Evolutionary conservation across 2,888 invertebrate genomes (phyloP).

Genomic region (Lucinisca nassula): DNA sequence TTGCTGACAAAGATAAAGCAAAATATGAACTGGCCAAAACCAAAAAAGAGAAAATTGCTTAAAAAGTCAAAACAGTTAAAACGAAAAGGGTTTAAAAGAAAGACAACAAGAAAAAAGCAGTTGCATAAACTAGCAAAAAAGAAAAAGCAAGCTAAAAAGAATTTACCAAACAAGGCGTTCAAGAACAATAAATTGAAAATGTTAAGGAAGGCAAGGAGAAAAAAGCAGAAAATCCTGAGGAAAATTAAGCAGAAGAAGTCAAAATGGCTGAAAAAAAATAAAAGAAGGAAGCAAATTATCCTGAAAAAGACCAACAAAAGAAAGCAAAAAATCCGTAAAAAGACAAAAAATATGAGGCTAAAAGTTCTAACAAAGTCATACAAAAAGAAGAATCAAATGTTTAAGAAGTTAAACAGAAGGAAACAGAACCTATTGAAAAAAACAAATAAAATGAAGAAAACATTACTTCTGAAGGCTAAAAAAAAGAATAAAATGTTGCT

Average conservation of each 20-base stretch:
- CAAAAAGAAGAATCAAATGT: too few relatives aligned
- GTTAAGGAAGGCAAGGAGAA: not conserved
- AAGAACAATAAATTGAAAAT: not conserved
- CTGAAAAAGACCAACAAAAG: not conserved
- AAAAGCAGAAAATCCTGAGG: not conserved
- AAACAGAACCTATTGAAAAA: not conserved
- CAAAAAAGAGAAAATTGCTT: not conserved
- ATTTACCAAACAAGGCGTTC: not conserved
- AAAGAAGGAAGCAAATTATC: not conserved
- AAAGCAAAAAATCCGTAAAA: too few relatives aligned
- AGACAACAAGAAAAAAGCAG: not conserved
- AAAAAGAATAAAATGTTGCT: not conserved
- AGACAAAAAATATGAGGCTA: too few relatives aligned
- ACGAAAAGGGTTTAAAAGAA: too few relatives aligned
- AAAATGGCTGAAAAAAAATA: not conserved
- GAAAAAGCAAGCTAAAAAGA: not conserved
- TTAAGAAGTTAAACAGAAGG: too few relatives aligned
- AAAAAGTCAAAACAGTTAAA: too few relatives aligned
- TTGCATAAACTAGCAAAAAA: too few relatives aligned
- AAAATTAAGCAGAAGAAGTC: not conserved
- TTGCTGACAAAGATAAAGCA: not conserved
- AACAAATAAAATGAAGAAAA: not conserved
- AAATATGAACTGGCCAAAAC: not conserved
- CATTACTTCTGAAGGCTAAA: not conserved
- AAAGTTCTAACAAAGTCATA: too few relatives aligned